Evolutionary conservation across 2,113 vertebrate species (phyloP), one percentile per base, ranked within the genome.

Genomic region (Camelus bactrianus): DNA sequence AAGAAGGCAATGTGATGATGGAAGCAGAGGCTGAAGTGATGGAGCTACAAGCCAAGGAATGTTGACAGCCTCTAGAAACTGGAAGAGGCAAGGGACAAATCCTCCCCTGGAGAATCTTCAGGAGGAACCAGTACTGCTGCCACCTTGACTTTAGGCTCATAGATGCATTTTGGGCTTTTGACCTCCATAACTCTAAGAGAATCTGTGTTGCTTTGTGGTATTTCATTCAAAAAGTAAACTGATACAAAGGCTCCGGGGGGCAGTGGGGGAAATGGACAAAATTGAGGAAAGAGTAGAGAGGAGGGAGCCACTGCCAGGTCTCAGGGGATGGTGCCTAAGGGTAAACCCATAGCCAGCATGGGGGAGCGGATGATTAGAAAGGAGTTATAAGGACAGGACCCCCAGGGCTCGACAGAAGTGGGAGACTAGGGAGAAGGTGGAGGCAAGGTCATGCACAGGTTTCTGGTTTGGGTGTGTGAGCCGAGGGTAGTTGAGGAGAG

Each of bases 341-440:
- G 13, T 7, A 13, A 58, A 20, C 60, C 16, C 12, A 15, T 1
- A n/a, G 89, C 60, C 46, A 50, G 15, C 3, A 3, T 0, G 15
- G 20, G 17, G 62, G 6, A 64, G 32, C 4, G 13, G 22, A 30
- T 14, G n/a, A 52, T 5, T 14, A 22, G 77, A 75, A 48, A 91
- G n/a, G 62, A 52, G 20, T 24, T 20, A n/a, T 30, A 42, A 56
- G n/a, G 75, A 22, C 4, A n/a, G 56, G 84, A 73, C 2, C 54
- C n/a, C 60, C 16, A 38, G 92, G 38, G 20, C n/a, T 73, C 72
- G 67, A 92, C 12, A 26, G 52, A 50, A 22, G 48, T 26, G 60
- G 88, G 42, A 32, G 26, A 17, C 17, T 56, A 38, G 11, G 38
- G 26, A n/a, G 14, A 35, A 24, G 9, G 69, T 30, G 46, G 35